phyloP scores from a whole-genome alignment of 2,888 invertebrate genomes.

The Napeogenes inachia region DNA sequence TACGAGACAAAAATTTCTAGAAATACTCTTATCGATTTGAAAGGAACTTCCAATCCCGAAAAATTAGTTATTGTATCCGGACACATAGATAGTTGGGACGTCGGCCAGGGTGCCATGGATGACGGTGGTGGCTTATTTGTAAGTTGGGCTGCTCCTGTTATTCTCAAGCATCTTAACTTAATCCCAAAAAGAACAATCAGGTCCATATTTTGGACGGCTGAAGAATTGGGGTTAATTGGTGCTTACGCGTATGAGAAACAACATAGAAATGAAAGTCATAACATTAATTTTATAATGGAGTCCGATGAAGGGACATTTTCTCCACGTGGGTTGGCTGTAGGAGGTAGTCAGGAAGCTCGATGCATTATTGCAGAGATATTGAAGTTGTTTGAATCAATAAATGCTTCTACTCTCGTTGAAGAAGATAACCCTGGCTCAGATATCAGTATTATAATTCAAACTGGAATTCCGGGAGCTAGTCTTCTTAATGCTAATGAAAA shows the following conservation, averaged over 20 bases:
- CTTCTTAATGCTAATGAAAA: conserved; percentile 82
- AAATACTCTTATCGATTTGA: conserved; percentile 84
- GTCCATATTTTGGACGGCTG: conserved; percentile 88
- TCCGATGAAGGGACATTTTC: conserved; percentile 90
- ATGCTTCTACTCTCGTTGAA: conserved; percentile 79
- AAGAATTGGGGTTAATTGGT: conserved; percentile 85
- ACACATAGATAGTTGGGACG: conserved; percentile 93
- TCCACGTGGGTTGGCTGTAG: conserved; percentile 83
- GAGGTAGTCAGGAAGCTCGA: conserved; percentile 78
- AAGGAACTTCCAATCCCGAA: conserved; percentile 66
- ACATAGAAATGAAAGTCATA: conserved; percentile 75
- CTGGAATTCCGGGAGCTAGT: conserved; percentile 84
- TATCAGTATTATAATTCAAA: conserved; percentile 78
- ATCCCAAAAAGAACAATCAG: conserved; percentile 84
- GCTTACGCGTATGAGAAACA: conserved; percentile 79
- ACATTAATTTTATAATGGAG: conserved; percentile 88
- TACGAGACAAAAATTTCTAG: conserved; percentile 79
- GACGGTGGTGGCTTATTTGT: conserved; percentile 90
- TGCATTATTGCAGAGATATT: conserved; percentile 82
- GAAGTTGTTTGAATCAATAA: conserved; percentile 81
- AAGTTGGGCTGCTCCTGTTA: conserved; percentile 84
- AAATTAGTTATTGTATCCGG: conserved; percentile 86
- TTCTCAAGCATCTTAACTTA: conserved; percentile 80
- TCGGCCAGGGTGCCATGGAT: conserved; percentile 94
- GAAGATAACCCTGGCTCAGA: conserved; percentile 82